Base-by-base conservation (phyloP, 2,113 vertebrate species). In the Cisticola juncidis region DNA sequence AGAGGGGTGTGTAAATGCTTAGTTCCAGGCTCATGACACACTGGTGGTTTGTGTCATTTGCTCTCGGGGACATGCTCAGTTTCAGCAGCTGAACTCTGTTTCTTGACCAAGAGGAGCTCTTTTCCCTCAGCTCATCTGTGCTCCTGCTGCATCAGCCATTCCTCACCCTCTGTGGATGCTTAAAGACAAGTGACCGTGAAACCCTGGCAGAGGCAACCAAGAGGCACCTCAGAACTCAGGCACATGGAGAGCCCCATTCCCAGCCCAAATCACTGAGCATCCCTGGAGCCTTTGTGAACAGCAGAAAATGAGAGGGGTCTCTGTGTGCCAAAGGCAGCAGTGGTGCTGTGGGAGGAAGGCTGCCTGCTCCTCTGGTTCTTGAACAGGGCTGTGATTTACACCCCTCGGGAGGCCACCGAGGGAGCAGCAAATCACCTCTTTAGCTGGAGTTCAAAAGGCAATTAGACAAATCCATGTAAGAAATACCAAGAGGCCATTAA, bases 381-480 rank as follows among this genome's bases (percentile, higher is more conserved):
- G 70, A 40, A 38, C 81, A 40, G 28, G 31, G 48, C 53, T 3
- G 2, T 91, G 89, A 94, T 94, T 94, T 95, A 88, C 21, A 57
- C 8, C 76, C 76, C 76, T 36, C 2, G 0, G 79, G n/a, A 83
- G 71, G 64, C 62, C 45, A 14, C 76, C 17, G 68, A 4, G 21
- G 91, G 88, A 93, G 72, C 83, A 90, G 80, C 91, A 96, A 88
- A 90, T 92, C 76, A 88, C 60, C 68, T 72, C 60, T 60, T 66
- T 31, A 48, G 61, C 85, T 65, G 0, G 16, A 73, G 57, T 79
- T 90, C 81, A 90, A 36, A 87, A 72, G 66, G 53, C 65, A 89
- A 28, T 91, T 35, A 81, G 74, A n/a, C 40, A 77, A 90, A 86
- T 40, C 25, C 2, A 0, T 33, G 50, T 45, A 58, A 80, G 70